Evolutionary conservation across 1,140 invertebrate genomes (phyloP).

Genomic region (Listronotus bonariensis): DNA sequence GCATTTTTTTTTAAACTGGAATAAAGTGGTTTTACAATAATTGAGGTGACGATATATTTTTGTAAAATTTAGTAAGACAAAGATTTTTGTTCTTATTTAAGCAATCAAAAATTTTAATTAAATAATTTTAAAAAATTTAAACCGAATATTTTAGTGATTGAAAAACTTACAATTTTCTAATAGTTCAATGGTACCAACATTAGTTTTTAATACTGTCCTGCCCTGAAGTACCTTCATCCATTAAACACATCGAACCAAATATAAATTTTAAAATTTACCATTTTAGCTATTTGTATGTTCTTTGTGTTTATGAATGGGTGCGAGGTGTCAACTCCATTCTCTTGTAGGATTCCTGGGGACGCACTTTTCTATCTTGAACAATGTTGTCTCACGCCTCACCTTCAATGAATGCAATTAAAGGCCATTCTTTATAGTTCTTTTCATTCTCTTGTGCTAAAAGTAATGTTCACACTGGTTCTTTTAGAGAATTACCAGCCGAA

Average conservation of each 20-base stretch:
- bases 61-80: too few species aligned
- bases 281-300: conserved; percentile 25
- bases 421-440: conserved; percentile 39
- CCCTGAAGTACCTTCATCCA: neutral
- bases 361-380: conserved; percentile 31
- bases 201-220: neutral
- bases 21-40: too few species aligned
- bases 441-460: conserved; percentile 25
- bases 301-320: conserved; percentile 40
- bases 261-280: conserved; percentile 18
- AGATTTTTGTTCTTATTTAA: too few species aligned
- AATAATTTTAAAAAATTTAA: too few species aligned
- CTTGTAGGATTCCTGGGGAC: conserved; percentile 28
- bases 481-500: conserved; percentile 16
- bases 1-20: too few species aligned
- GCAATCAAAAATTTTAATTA: too few species aligned
- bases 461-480: conserved; percentile 20
- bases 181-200: too few species aligned
- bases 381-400: conserved; percentile 44
- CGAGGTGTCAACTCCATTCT: conserved; percentile 44
- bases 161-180: too few species aligned
- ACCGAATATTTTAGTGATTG: too few species aligned
- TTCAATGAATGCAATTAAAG: conserved; percentile 49
- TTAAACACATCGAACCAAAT: neutral
- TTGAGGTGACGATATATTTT: too few species aligned